These are phyloP conservation scores for Agrotis puta DNA, from an alignment of 2,888 invertebrate genomes.

Conservation along the genomic window DNA sequence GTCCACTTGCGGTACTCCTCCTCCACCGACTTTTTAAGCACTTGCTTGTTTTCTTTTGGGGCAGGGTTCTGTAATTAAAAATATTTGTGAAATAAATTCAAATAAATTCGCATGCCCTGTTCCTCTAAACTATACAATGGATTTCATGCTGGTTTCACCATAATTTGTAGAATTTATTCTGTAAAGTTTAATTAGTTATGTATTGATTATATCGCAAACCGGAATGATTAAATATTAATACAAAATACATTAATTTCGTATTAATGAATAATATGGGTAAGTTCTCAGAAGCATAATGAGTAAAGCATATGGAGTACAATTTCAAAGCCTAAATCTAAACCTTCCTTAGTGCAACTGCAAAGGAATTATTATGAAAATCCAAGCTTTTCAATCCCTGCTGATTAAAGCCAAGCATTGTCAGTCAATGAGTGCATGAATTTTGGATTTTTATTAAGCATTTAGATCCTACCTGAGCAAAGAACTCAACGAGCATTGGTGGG, in stretches of 20 bases:
- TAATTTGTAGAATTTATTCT: not conserved
- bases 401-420: not conserved
- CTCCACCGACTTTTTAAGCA: slow-evolving; percentile 97
- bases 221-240: no score
- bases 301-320: not conserved
- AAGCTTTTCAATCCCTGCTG: not conserved
- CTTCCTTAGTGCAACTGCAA: not conserved
- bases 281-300: no score
- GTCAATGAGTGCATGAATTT: not conserved
- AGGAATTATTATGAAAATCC: not conserved
- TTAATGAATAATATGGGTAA: no score
- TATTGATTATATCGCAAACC: no score
- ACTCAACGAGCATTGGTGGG: slow-evolving; percentile 96
- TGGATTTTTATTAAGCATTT: not conserved
- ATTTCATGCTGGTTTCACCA: not conserved
- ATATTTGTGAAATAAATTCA: no score
- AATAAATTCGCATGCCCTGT: no score
- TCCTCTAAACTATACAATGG: no score
- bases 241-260: no score
- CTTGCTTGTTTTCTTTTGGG: slow-evolving; percentile 97
- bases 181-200: not conserved
- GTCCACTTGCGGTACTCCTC: slow-evolving; percentile 99
- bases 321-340: not conserved
- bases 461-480: slow-evolving; percentile 93
- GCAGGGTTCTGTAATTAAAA: slow-evolving; percentile 92